Evolutionary conservation across 2,113 vertebrate genomes (phyloP).

Genomic region (Ploceus nigricollis): DNA sequence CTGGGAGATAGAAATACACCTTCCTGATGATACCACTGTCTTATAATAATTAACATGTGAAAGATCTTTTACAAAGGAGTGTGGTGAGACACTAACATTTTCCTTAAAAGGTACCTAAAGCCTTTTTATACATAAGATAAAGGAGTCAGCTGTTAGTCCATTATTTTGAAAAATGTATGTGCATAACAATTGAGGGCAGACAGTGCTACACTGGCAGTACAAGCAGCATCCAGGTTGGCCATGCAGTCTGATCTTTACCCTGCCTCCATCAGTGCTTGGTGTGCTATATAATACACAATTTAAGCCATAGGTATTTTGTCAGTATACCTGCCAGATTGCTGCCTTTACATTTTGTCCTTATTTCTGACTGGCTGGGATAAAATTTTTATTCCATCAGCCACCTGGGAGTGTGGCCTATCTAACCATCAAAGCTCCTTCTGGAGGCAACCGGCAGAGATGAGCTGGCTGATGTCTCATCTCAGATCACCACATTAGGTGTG

Average conservation of each 20-base stretch:
- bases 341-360: neutral
- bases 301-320: neutral
- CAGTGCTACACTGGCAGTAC: neutral
- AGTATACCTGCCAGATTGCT: neutral
- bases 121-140: neutral
- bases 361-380: neutral
- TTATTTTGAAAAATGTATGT: fast-evolving
- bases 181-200: neutral
- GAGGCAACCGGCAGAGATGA: neutral
- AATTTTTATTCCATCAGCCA: neutral
- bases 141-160: neutral
- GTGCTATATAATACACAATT: fast-evolving
- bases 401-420: neutral
- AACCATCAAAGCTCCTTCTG: neutral
- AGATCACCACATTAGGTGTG: neutral
- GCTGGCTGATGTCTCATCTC: neutral
- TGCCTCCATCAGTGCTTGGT: fast-evolving
- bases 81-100: neutral
- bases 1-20: neutral
- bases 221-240: neutral
- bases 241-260: neutral
- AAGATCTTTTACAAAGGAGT: neutral
- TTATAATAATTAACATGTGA: neutral
- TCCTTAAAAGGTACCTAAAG: neutral
- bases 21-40: neutral